Percentiles rank a stretch among this genome's conserved stretches.
Conservation (phyloP, 2,113 vertebrate species). For the Microtus pennsylvanicus region DNA sequence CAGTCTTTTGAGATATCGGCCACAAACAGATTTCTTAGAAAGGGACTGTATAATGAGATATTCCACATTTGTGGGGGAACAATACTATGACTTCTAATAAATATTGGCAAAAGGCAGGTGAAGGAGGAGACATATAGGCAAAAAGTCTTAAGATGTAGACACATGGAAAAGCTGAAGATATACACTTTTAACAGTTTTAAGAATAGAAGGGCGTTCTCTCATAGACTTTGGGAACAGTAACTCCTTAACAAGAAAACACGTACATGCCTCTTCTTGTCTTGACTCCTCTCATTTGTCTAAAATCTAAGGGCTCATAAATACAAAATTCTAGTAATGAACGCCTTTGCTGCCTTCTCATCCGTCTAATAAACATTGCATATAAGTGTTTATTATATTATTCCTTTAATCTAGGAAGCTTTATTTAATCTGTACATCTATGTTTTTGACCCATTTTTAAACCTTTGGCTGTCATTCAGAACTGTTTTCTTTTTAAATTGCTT, state of each 20-base stretch:
- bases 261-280: neutral
- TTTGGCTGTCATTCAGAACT: neutral
- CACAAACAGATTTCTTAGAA: neutral
- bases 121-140: neutral
- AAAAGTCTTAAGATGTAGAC: neutral
- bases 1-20: neutral
- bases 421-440: neutral
- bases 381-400: neutral
- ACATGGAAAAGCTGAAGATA: neutral
- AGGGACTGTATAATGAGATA: neutral
- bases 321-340: neutral
- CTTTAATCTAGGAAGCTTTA: neutral
- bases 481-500: conserved; percentile 59
- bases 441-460: neutral
- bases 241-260: neutral
- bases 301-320: neutral
- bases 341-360: neutral
- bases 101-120: neutral
- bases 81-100: neutral
- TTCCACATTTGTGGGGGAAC: neutral
- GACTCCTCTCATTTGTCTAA: neutral
- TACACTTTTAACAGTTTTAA: neutral
- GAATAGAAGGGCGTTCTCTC: neutral
- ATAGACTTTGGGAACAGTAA: neutral
- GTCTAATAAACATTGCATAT: neutral